Evolutionary conservation across 1,140 invertebrate species (phyloP), one percentile per base, ranked within the genome.

Genomic region (Aphaenogaster floridana): DNA sequence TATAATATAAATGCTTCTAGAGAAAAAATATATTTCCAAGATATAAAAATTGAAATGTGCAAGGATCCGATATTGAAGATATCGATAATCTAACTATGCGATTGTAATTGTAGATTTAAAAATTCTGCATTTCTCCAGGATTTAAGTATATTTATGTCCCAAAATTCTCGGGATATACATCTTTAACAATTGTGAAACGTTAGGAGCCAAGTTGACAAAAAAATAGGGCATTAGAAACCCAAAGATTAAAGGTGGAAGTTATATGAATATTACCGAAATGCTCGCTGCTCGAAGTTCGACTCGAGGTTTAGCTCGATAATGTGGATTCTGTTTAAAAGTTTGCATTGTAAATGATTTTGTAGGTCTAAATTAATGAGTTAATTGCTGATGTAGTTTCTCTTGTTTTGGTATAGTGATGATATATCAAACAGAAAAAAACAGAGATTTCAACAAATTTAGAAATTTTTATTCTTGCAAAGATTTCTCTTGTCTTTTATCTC

Each of bases 91-190:
- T 7, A 77, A 45, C 21, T 42, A 17, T 28, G 36, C 39, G n/a
- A 42, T 11, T 21, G 28, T 61, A 57, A 59, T 77, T 42, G 7
- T 3, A 28, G n/a, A 45, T 77, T n/a, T 28, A 28, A 28, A 77
- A 77, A 77, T 15, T 59, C 11, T 2, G 45, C 28, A 61, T 77
- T 61, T 61, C 7, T 61, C 0, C 21, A 15, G 17, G n/a, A 76
- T 76, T 42, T 59, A 57, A 76, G 72, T 59, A 28, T 59, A 8
- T 59, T 21, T 17, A 76, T 39, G 36, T 57, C 15, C 13, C 13
- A 36, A 69, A 50, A 21, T 57, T 59, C n/a, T 34, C 17, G 36
- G 36, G 54, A 57, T 76, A 42, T 17, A 57, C 57, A 57, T 76
- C n/a, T 76, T 57, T n/a, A 13, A 4, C 4, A 28, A 28, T 28